Evolutionary conservation across 2,113 vertebrate genomes (phyloP).

Genomic region (Tretioscincus oriximinensis): DNA sequence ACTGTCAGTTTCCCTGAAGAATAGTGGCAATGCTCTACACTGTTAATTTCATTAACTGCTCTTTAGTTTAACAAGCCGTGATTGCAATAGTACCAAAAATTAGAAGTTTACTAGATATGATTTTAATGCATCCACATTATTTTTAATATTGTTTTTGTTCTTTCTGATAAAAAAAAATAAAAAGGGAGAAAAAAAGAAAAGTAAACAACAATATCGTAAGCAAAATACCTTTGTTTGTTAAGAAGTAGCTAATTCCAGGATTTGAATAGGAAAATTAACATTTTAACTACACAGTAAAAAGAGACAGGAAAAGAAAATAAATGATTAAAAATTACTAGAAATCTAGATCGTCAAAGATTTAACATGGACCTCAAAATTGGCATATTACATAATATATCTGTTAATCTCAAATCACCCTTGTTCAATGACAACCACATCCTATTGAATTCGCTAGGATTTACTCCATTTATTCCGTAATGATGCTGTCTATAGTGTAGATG

Average conservation of each 20-base stretch:
- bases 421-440: background rate
- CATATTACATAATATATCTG: background rate
- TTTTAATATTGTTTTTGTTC: background rate
- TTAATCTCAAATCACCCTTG: background rate
- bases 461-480: too few relatives aligned
- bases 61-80: background rate
- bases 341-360: background rate
- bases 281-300: background rate
- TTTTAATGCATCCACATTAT: background rate
- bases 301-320: background rate
- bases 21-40: background rate
- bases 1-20: slow-evolving; percentile 17
- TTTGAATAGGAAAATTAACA: background rate
- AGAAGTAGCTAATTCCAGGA: background rate
- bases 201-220: background rate
- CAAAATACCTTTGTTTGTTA: background rate
- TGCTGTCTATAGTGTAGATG: too few relatives aligned
- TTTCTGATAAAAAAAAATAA: background rate
- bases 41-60: background rate
- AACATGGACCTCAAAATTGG: background rate
- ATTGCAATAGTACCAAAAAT: background rate
- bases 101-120: background rate
- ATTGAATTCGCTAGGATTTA: background rate
- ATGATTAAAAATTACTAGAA: background rate
- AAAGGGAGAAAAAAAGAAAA: background rate